Percentiles rank a stretch among this genome's conserved stretches.
These are phyloP conservation scores for Sminthurides bifidus DNA, from an alignment of 1,140 invertebrate genomes.

Conservation along the genomic window DNA sequence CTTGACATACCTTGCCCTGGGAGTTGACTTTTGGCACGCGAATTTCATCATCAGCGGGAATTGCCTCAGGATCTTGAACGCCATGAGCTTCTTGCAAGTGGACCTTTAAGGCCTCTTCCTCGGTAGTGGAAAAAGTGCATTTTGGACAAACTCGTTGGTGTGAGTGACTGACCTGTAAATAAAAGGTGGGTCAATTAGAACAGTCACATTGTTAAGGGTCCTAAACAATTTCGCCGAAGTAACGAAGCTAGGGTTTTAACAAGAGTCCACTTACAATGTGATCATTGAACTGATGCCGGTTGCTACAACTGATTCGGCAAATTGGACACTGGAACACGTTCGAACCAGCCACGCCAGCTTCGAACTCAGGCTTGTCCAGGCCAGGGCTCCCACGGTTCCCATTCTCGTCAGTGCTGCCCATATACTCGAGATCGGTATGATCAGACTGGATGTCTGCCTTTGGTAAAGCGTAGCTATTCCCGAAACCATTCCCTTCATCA, in stretches of 20 bases:
- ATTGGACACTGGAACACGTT: slow-evolving; percentile 30
- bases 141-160: slow-evolving; percentile 37
- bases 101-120: slow-evolving; percentile 45
- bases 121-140: slow-evolving; percentile 48
- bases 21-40: slow-evolving; percentile 60
- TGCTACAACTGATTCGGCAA: slow-evolving; percentile 23
- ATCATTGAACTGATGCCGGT: slow-evolving; percentile 29
- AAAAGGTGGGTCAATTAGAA: background rate
- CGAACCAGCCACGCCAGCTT: background rate
- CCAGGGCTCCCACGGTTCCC: too few species aligned
- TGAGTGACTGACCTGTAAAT: slow-evolving; percentile 29
- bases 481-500: too few species aligned
- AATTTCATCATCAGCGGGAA: slow-evolving; percentile 51
- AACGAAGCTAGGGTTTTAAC: background rate
- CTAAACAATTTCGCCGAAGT: background rate
- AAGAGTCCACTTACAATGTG: slow-evolving; percentile 27
- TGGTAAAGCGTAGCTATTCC: too few species aligned
- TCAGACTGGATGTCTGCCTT: too few species aligned
- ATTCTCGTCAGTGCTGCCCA: too few species aligned
- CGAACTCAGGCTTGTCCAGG: too few species aligned
- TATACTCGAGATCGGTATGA: too few species aligned
- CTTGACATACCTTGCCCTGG: slow-evolving; percentile 45
- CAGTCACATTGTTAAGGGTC: background rate
- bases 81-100: slow-evolving; percentile 43
- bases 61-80: slow-evolving; percentile 15